A percentile compares a stretch with the other conserved stretches of the same genome.
Evolutionary conservation across 2,113 vertebrate species (phyloP).

Genomic region (Uropsilus gracilis): DNA sequence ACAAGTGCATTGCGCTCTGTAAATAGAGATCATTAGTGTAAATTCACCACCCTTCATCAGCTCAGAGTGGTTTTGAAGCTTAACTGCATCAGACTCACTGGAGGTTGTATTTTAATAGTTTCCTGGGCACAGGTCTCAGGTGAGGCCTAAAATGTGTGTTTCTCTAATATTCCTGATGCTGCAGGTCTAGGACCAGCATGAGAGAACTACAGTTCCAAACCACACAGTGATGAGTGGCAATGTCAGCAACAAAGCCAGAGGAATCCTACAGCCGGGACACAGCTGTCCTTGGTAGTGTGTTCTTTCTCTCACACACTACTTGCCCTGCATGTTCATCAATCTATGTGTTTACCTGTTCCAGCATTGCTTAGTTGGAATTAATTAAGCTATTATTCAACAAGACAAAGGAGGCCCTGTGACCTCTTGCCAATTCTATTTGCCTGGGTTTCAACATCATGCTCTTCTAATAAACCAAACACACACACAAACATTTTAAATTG

Average conservation of each 20-base stretch:
- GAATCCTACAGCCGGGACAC: not conserved
- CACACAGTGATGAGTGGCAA: not conserved
- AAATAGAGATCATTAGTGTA: not conserved
- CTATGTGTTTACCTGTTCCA: not conserved
- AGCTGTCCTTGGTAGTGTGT: not conserved
- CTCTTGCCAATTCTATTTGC: not conserved
- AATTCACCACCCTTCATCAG: not conserved
- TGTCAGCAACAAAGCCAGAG: too few relatives aligned
- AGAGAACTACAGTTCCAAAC: not conserved
- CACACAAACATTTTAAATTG: not conserved
- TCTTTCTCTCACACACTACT: not conserved
- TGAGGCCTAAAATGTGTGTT: not conserved
- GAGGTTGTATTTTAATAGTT: not conserved
- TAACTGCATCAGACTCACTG: not conserved
- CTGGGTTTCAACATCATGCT: not conserved
- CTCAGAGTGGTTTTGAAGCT: not conserved
- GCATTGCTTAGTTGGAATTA: not conserved
- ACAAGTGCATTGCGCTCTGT: not conserved
- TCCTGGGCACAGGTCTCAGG: not conserved
- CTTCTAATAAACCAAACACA: not conserved
- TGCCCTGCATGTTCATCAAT: not conserved
- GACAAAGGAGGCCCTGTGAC: not conserved
- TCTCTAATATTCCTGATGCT: not conserved
- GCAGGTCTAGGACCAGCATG: not conserved
- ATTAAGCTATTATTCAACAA: conserved; percentile 38